A percentile compares a stretch with the other conserved stretches of the same genome.
phyloP scores from a whole-genome alignment of 2,797 vertebrate species.

The Rallus crepitans region DNA sequence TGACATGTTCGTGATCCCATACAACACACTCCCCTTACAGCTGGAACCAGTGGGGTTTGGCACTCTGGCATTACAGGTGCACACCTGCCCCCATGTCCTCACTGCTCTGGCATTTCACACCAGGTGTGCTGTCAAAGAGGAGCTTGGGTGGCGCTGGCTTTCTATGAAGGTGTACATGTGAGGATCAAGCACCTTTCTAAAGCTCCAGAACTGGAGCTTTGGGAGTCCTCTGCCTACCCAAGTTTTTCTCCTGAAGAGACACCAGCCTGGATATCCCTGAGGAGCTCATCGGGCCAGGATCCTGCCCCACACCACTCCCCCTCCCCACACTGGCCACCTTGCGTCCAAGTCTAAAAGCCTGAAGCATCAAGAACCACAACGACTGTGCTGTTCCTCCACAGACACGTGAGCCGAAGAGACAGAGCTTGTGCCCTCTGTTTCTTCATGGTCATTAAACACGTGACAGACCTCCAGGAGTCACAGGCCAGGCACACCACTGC shows the following conservation, averaged over 20 bases:
- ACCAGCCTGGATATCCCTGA: rapidly evolving
- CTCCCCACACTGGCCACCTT: not conserved
- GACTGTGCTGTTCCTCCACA: not conserved
- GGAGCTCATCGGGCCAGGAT: not conserved
- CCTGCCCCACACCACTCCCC: not conserved
- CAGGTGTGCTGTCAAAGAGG: rapidly evolving
- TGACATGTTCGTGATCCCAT: rapidly evolving
- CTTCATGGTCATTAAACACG: not conserved
- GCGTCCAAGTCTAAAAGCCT: not conserved
- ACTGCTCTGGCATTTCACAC: not conserved
- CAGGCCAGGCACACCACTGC: not conserved
- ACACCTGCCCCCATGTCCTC: rapidly evolving
- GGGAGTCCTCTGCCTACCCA: not conserved
- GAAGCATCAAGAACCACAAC: rapidly evolving
- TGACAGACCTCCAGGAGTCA: not conserved
- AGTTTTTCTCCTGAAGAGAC: not conserved
- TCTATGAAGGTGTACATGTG: rapidly evolving
- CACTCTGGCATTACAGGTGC: not conserved
- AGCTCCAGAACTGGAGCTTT: not conserved
- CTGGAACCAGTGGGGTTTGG: not conserved
- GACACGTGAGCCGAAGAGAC: not conserved
- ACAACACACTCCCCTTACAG: rapidly evolving
- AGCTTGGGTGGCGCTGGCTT: rapidly evolving
- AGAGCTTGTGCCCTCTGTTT: not conserved
- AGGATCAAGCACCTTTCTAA: not conserved